These are phyloP conservation scores for Geophilus truncorum DNA, from an alignment of 2,888 invertebrate species.

Conservation along the genomic window DNA sequence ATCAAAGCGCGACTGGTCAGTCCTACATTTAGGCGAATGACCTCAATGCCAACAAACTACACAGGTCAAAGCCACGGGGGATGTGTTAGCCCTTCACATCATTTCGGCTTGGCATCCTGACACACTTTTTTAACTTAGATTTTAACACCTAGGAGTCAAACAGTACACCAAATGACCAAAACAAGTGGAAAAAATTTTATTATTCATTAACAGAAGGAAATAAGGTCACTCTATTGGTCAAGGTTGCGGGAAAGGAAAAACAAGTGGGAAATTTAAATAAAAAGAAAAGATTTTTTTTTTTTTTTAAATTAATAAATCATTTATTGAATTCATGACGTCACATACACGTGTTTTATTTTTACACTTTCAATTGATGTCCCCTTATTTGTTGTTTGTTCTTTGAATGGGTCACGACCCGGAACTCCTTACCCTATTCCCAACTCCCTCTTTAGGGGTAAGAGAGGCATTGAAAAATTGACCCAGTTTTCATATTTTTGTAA, in stretches of 20 bases:
- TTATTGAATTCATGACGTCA: no score
- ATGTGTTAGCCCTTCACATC: background rate
- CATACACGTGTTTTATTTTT: no score
- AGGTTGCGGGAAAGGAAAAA: background rate
- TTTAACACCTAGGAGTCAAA: background rate
- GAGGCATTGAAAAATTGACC: background rate
- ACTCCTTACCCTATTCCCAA: background rate
- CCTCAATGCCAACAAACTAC: background rate
- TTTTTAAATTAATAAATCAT: no score
- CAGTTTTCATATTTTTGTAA: background rate
- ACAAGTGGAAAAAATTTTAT: background rate
- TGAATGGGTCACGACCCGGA: background rate
- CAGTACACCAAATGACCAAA: no score
- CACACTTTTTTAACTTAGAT: background rate
- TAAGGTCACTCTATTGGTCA: background rate
- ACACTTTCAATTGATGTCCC: no score
- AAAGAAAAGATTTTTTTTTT: no score
- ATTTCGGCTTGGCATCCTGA: background rate
- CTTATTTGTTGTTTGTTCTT: no score
- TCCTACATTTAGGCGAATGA: background rate
- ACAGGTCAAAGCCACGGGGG: background rate
- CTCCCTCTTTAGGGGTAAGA: background rate
- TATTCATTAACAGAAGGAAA: background rate
- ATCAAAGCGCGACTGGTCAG: background rate
- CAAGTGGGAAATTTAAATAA: no score